Evolutionary conservation across 2,797 vertebrate species (phyloP).

Genomic region (Enteromius trimaculatus): DNA sequence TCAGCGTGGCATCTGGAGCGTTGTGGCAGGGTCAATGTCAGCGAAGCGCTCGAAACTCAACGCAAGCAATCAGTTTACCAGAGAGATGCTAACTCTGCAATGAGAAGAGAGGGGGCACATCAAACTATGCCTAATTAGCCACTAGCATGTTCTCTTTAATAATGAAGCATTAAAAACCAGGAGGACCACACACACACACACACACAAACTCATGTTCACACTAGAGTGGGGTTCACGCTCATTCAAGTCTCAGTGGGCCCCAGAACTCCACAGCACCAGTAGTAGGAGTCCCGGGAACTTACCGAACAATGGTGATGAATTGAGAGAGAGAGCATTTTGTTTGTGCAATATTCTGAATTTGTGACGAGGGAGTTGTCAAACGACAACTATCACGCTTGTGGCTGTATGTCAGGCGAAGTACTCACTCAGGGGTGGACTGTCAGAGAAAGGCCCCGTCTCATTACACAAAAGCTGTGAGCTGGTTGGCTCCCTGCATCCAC

Average conservation of each 20-base stretch:
- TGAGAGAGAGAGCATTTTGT: constrained; percentile 13
- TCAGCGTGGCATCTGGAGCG: constrained; percentile 41
- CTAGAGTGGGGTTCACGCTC: constrained; percentile 13
- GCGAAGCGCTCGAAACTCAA: constrained; percentile 46
- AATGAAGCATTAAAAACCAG: constrained; percentile 42
- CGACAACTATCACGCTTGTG: not conserved
- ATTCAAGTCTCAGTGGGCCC: constrained; percentile 25
- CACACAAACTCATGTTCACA: not conserved
- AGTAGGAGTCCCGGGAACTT: constrained; percentile 2
- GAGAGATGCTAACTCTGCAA: constrained; percentile 22
- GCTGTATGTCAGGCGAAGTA: constrained; percentile 8
- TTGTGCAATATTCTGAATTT: constrained; percentile 2
- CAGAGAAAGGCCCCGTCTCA: constrained; percentile 3
- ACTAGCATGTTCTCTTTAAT: constrained; percentile 57
- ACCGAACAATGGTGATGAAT: constrained; percentile 10
- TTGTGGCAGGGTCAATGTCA: constrained; percentile 50
- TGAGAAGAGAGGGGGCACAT: constrained; percentile 6
- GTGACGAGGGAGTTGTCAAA: constrained; percentile 19
- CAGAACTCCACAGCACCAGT: not conserved
- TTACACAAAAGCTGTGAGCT: constrained; percentile 35
- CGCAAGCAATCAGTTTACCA: constrained; percentile 49
- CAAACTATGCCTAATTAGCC: constrained; percentile 45
- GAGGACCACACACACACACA: constrained; percentile 25
- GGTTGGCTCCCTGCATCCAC: constrained; percentile 19
- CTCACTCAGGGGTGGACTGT: constrained; percentile 39